Conservation (phyloP, 1,140 invertebrate genomes). For the Pseudomyrmex concolor region DNA sequence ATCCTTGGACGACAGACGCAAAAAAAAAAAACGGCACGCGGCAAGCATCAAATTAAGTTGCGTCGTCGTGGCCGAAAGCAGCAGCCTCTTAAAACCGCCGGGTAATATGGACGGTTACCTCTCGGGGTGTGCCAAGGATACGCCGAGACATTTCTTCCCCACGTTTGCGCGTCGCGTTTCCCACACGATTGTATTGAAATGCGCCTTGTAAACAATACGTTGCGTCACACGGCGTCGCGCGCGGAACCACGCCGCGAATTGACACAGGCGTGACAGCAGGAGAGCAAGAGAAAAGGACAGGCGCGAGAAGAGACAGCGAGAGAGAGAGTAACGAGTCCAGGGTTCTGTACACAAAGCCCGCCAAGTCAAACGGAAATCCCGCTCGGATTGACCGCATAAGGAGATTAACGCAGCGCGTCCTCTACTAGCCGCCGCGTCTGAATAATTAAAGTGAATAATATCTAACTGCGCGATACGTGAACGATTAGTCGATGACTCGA, state of each 20-base stretch:
- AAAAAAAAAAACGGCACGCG: slow-evolving; percentile 14
- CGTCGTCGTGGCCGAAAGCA: slow-evolving; percentile 11
- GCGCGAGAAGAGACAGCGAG: background rate
- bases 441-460: slow-evolving; percentile 7
- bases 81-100: background rate
- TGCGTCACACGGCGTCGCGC: slow-evolving; percentile 67
- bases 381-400: background rate
- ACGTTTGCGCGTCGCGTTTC: slow-evolving; percentile 62
- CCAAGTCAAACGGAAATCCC: background rate
- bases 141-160: slow-evolving; percentile 72
- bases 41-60: slow-evolving; percentile 16
- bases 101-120: background rate
- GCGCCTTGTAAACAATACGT: slow-evolving; percentile 77
- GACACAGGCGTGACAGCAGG: slow-evolving; percentile 70
- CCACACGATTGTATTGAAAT: slow-evolving; percentile 81
- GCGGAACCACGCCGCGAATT: slow-evolving; percentile 65
- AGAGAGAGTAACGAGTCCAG: background rate
- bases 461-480: background rate
- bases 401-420: background rate
- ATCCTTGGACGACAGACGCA: slow-evolving; percentile 37
- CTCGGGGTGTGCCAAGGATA: slow-evolving; percentile 76
- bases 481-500: background rate
- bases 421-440: background rate
- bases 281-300: slow-evolving; percentile 37
- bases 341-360: slow-evolving; percentile 15